phyloP scores from a whole-genome alignment of 2,888 invertebrate species.

The Amphipoea oculea region DNA sequence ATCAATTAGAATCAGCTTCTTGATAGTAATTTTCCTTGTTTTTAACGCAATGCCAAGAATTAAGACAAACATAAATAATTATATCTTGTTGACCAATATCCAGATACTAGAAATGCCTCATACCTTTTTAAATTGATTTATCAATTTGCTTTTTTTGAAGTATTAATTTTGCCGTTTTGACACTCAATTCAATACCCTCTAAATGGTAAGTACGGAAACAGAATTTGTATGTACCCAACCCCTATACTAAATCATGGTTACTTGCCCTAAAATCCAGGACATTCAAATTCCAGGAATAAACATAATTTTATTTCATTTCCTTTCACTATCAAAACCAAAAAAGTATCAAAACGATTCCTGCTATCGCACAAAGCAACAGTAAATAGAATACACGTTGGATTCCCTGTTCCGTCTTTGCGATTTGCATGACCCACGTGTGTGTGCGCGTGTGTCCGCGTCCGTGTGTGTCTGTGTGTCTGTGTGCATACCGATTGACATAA shows the following conservation, averaged over 20 bases:
- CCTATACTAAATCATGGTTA: too few species aligned
- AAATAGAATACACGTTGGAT: constrained; percentile 88
- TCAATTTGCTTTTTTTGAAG: not conserved
- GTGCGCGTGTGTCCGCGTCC: constrained; percentile 67
- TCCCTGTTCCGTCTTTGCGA: constrained; percentile 86
- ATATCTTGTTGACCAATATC: not conserved
- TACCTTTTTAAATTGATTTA: not conserved
- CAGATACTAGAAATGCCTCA: not conserved
- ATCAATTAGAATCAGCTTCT: not conserved
- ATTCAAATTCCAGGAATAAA: not conserved
- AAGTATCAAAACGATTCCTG: constrained; percentile 75
- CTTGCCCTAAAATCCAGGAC: not conserved
- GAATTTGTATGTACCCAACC: too few species aligned
- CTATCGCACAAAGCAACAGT: constrained; percentile 79
- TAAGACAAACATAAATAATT: not conserved
- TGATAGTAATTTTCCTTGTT: not conserved
- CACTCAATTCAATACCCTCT: not conserved
- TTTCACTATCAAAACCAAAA: not conserved
- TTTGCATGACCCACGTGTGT: constrained; percentile 82
- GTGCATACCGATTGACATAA: constrained; percentile 84
- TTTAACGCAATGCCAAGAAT: not conserved
- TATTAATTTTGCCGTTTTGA: not conserved
- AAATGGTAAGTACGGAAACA: too few species aligned
- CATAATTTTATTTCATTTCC: not conserved
- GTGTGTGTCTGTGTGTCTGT: constrained; percentile 70